phyloP scores from a whole-genome alignment of 2,888 invertebrate genomes.

The Pheosia gnoma region DNA sequence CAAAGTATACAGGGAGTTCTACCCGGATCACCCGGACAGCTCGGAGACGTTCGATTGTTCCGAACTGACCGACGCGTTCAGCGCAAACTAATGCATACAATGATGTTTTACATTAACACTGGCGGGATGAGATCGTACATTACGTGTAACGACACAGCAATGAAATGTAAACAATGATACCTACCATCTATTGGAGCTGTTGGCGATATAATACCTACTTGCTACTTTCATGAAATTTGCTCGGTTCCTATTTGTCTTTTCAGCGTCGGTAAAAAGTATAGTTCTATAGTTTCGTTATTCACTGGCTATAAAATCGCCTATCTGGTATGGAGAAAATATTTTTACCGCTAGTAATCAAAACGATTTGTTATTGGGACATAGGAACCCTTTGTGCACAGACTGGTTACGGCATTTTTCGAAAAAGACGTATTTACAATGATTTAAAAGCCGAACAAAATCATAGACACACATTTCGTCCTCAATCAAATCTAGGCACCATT shows the following conservation, averaged over 20 bases:
- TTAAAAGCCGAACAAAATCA: neutral
- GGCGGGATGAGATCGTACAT: constrained; percentile 37
- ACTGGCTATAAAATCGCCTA: no score
- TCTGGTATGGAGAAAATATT: no score
- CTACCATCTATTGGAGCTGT: no score
- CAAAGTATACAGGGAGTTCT: constrained; percentile 91
- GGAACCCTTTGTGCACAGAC: no score
- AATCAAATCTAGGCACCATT: constrained; percentile 1
- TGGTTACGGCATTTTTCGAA: no score
- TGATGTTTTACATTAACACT: constrained; percentile 32
- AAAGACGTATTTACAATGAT: neutral
- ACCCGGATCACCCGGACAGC: constrained; percentile 89
- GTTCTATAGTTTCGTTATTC: no score
- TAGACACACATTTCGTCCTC: neutral
- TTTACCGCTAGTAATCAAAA: no score
- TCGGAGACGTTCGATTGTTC: constrained; percentile 78
- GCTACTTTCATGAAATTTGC: no score
- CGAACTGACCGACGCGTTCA: constrained; percentile 67
- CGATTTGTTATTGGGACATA: no score
- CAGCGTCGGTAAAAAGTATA: no score
- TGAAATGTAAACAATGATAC: neutral
- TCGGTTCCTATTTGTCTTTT: no score
- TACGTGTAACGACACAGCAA: constrained; percentile 20
- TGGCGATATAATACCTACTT: no score
- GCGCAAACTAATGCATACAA: constrained; percentile 58